These are phyloP conservation scores for Clitarchus hookeri DNA, from an alignment of 2,888 invertebrate genomes.

Conservation along the genomic window DNA sequence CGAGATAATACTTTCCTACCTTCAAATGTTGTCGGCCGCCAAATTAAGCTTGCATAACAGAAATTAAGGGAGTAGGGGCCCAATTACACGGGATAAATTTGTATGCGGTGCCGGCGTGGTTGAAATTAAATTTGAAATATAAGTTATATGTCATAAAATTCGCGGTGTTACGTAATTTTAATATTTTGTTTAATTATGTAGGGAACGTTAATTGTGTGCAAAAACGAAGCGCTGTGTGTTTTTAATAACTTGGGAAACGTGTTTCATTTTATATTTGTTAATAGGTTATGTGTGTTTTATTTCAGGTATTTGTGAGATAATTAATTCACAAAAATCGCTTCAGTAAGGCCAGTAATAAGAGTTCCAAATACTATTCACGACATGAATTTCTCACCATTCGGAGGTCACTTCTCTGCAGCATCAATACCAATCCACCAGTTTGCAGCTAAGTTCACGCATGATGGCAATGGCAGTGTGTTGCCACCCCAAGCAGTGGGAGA, in stretches of 20 bases:
- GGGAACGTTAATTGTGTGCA: no score
- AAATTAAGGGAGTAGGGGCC: not conserved
- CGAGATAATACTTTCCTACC: not conserved
- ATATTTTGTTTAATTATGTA: no score
- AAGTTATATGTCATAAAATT: not conserved
- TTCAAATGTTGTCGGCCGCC: slow-evolving; percentile 10
- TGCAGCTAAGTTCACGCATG: slow-evolving; percentile 69
- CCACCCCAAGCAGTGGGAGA: slow-evolving; percentile 42
- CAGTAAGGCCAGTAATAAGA: not conserved
- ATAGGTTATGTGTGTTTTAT: not conserved
- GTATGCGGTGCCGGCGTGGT: not conserved
- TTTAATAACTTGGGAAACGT: no score
- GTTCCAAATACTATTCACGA: not conserved
- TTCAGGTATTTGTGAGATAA: not conserved
- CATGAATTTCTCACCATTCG: slow-evolving; percentile 88
- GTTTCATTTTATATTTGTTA: no score
- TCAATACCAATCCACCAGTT: slow-evolving; percentile 84
- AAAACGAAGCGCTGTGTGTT: no score
- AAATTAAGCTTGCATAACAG: not conserved
- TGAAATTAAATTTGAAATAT: not conserved
- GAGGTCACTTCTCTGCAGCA: slow-evolving; percentile 72
- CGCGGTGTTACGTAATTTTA: no score
- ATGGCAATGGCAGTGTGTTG: slow-evolving; percentile 44
- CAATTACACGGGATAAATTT: not conserved
- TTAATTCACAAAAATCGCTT: not conserved